Conservation (phyloP, 2,888 invertebrate species). For the Hoplodrina ambigua region DNA sequence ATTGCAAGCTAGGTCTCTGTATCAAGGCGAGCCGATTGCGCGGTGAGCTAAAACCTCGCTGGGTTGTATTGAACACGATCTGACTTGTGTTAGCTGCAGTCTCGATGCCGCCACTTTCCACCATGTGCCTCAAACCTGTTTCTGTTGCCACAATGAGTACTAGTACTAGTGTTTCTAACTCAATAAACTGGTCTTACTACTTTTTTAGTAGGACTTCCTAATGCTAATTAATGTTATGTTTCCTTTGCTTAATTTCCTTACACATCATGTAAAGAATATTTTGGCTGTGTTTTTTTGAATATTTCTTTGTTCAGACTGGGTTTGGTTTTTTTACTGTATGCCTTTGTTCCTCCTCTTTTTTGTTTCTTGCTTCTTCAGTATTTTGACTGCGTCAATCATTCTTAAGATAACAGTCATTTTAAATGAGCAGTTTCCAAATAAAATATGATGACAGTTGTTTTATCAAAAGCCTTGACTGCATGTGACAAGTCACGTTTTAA, state of each 20-base stretch:
- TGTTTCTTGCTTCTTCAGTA: neutral
- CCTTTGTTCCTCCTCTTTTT: neutral
- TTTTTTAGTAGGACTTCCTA: conserved; percentile 54
- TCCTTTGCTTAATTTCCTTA: conserved; percentile 47
- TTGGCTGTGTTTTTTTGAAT: conserved; percentile 1
- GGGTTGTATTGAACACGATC: conserved; percentile 47
- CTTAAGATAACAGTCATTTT: neutral
- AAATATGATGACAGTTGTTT: conserved; percentile 29
- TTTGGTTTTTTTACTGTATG: conserved; percentile 9
- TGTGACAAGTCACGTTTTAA: conserved; percentile 38
- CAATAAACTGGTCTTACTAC: conserved; percentile 51
- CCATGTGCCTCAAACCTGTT: conserved; percentile 81
- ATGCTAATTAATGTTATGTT: conserved; percentile 48
- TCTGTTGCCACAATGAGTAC: conserved; percentile 50
- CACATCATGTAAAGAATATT: conserved; percentile 3
- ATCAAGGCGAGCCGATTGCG: conserved; percentile 12
- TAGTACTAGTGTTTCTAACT: conserved; percentile 60
- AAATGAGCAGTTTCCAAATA: conserved; percentile 35
- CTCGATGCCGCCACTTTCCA: conserved; percentile 78
- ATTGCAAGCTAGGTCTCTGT: conserved; percentile 10
- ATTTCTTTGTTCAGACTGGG: conserved; percentile 37
- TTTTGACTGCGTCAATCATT: neutral
- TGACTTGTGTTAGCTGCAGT: conserved; percentile 56
- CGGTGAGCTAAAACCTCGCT: conserved; percentile 31
- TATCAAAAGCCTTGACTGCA: conserved; percentile 34